These are phyloP conservation scores for Dorcus parallelipipedus DNA, from an alignment of 2,888 invertebrate species.

Conservation along the genomic window DNA sequence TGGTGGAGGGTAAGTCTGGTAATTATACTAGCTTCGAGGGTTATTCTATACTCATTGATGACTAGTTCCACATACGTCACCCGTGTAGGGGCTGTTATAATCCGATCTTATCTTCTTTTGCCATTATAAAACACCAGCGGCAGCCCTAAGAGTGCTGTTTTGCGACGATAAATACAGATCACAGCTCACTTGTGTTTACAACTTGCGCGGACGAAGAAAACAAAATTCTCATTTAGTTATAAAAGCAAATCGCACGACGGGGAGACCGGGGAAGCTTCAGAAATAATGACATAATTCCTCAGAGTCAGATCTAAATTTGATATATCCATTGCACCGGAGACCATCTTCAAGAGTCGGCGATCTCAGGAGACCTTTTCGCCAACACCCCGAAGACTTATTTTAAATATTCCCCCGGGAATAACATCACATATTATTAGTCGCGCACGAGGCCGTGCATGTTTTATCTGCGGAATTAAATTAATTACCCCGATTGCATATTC, in stretches of 20 bases:
- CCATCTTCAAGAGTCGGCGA: conserved; percentile 34
- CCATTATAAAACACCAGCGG: conserved; percentile 33
- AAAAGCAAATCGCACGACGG: neutral
- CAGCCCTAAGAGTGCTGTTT: neutral
- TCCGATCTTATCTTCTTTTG: conserved; percentile 44
- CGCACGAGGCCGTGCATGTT: conserved; percentile 28
- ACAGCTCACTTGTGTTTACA: neutral
- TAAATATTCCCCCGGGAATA: conserved; percentile 47
- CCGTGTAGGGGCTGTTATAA: conserved; percentile 34
- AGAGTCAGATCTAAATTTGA: conserved; percentile 35
- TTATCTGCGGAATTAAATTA: conserved; percentile 39
- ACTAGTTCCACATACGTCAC: conserved; percentile 29
- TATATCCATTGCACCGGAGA: conserved; percentile 34
- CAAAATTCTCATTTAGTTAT: neutral
- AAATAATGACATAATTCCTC: conserved; percentile 42
- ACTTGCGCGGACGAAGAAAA: neutral
- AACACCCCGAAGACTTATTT: conserved; percentile 47
- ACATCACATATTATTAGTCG: conserved; percentile 41
- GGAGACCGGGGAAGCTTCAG: neutral
- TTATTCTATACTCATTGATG: conserved; percentile 48
- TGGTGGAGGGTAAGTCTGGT: conserved; percentile 43
- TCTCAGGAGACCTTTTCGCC: conserved; percentile 40
- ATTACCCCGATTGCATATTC: conserved; percentile 43
- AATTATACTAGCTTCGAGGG: conserved; percentile 46
- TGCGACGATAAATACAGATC: neutral